Base-by-base conservation (phyloP, 2,888 invertebrate genomes). In the Erannis defoliaria region DNA sequence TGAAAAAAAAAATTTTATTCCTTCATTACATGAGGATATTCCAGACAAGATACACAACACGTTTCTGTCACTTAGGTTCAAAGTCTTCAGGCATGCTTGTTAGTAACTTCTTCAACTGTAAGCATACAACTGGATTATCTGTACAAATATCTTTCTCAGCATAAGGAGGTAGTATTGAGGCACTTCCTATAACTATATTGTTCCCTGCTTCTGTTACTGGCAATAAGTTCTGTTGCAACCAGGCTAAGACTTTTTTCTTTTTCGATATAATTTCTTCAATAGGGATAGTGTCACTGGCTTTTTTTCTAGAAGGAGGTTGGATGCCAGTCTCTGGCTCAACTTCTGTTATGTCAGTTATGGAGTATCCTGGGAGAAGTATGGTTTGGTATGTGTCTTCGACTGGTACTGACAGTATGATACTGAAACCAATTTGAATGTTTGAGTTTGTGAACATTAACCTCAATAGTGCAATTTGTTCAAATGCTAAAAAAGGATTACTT, bases 211-310 rank as follows among this genome's bases (percentile, higher is more conserved):
- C 90, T 8, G 74, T 70, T 0, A 86, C 85, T 35, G 88, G 81
- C 43, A 92, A 62, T 46, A 86, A 71, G 66, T 92, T 90, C 26
- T 70, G 73, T 72, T 84, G 82, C 1, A 92, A 78, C 92, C 91
- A 92, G 18, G 77, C 74, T 33, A 86, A 72, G 8, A 90, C 43
- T 72, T 77, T 84, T 0, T 23, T 64, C 74, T 87, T 90, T 55
- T 77, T 82, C 21, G 63, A 61, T 35, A 64, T 35, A 26, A 78
- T 70, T 26, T 82, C 78, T 55, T 76, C 69, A 14, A 63, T 51
- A 46, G 72, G 45, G 9, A 71, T 43, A n/a, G 37, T 33, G 19
- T 38, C 23, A 1, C 48, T 46, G 50, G 49, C 14, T 8, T 57
- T 48, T 70, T 74, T 82, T 29, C 70, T 74, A 5, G 55, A 51